Evolutionary conservation across 35 echinoderm and acorn worm genomes (phyloP).

Genomic region (Apostichopus californicus): DNA sequence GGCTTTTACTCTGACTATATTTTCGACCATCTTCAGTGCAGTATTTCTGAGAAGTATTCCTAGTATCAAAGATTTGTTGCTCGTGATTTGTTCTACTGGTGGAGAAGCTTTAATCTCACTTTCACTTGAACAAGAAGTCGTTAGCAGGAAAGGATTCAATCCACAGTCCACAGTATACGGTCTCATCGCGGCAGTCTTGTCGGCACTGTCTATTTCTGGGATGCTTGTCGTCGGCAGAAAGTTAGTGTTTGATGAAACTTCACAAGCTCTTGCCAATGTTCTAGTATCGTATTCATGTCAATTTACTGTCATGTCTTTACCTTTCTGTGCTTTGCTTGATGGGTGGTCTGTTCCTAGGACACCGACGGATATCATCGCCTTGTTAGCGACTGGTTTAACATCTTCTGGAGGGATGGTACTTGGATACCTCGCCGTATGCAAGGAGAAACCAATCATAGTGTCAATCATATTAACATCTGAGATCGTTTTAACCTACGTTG

Average conservation of each 20-base stretch:
- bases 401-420: neutral
- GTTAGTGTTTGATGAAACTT: neutral
- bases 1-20: neutral
- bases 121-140: neutral
- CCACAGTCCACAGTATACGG: neutral
- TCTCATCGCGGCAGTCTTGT: neutral
- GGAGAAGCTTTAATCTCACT: neutral
- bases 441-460: neutral
- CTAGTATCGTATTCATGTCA: neutral
- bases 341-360: neutral
- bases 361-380: neutral
- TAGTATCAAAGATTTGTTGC: neutral
- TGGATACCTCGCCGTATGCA: conserved; percentile 3
- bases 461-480: conserved; percentile 13
- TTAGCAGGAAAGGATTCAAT: neutral
- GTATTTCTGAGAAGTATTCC: neutral
- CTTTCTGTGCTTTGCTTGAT: neutral
- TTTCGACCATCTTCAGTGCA: neutral
- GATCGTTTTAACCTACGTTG: neutral
- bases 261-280: neutral
- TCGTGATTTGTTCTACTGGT: neutral
- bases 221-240: neutral
- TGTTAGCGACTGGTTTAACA: neutral
- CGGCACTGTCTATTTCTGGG: neutral
- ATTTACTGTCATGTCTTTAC: neutral